Evolutionary conservation across 2,888 invertebrate species (phyloP), one percentile per base, ranked within the genome.

Genomic region (Ditula angustiorana): DNA sequence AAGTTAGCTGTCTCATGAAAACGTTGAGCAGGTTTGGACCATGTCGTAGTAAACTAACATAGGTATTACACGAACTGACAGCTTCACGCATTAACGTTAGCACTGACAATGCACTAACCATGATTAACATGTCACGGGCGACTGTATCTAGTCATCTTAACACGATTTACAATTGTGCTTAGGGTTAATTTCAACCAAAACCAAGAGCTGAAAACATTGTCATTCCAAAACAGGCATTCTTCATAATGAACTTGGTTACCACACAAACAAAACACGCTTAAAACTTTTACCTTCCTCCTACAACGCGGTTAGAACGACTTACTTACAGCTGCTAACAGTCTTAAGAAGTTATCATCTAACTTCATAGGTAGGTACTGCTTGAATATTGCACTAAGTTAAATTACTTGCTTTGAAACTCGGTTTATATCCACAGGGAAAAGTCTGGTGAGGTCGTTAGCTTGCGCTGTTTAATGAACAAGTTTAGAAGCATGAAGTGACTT

Each of bases 371-470:
- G 8, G 5, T 30, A 30, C 30, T 10, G 16, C 19, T 53, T 61
- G 53, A 24, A 30, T 30, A 33, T 41, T 46, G 44, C 61, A 46
- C 33, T 24, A 53, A 61, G 33, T 53, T 53, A 53, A 46, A 61
- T 61, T 53, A 53, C 46, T 46, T 53, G 21, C 24, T 11, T 24
- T 46, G 53, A 11, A 60, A 41, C 53, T 61, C 19, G 33, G 33
- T 33, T 35, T 2, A 24, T n/a, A 53, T 46, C 46, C 35, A 53
- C n/a, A 41, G 41, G 33, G 53, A 44, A 53, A 61, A 53, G 46
- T 61, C 53, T 33, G 46, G 7, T 53, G 53, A 61, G 52, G 52
- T 53, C 23, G 41, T 52, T 61, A 28, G 19, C 60, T 21, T 28
- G 28, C n/a, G 37, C 30, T 41, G 2, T 41, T 52, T 60, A 10